Evolutionary conservation across 2,113 vertebrate genomes (phyloP).

Genomic region (Melanostigma gelatinosum): DNA sequence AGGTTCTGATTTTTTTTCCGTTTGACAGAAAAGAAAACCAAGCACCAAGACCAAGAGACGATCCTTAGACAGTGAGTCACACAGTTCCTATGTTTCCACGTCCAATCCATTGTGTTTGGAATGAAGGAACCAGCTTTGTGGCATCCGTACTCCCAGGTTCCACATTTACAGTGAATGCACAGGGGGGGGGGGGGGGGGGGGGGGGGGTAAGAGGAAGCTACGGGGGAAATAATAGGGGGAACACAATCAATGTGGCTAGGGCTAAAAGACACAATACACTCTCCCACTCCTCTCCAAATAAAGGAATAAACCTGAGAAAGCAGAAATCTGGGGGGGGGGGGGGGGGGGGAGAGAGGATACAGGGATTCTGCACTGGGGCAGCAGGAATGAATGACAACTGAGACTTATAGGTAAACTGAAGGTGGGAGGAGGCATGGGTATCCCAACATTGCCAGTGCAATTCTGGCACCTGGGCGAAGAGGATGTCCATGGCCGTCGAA

Average conservation of each 20-base stretch:
- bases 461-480: slow-evolving; percentile 41
- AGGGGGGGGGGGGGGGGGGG: neutral
- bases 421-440: slow-evolving; percentile 25
- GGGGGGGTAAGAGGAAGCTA: neutral
- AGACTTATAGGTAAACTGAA: slow-evolving; percentile 46
- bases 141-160: slow-evolving; percentile 49
- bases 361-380: slow-evolving; percentile 53
- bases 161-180: slow-evolving; percentile 54
- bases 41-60: slow-evolving; percentile 50
- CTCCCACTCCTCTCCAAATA: slow-evolving; percentile 52
- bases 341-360: slow-evolving; percentile 45
- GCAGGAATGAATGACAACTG: slow-evolving; percentile 67
- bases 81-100: slow-evolving; percentile 54
- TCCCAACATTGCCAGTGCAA: slow-evolving; percentile 44
- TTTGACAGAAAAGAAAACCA: slow-evolving; percentile 66
- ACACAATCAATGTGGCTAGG: slow-evolving; percentile 27
- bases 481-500: slow-evolving; percentile 64
- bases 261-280: slow-evolving; percentile 50
- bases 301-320: slow-evolving; percentile 80
- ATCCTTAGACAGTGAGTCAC: slow-evolving; percentile 61
- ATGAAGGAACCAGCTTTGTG: slow-evolving; percentile 55
- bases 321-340: slow-evolving; percentile 64
- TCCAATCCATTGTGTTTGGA: slow-evolving; percentile 46
- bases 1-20: slow-evolving; percentile 66
- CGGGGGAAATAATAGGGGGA: slow-evolving; percentile 8